Base-by-base conservation (phyloP, 2,888 invertebrate species). In the Suillia variegata region DNA sequence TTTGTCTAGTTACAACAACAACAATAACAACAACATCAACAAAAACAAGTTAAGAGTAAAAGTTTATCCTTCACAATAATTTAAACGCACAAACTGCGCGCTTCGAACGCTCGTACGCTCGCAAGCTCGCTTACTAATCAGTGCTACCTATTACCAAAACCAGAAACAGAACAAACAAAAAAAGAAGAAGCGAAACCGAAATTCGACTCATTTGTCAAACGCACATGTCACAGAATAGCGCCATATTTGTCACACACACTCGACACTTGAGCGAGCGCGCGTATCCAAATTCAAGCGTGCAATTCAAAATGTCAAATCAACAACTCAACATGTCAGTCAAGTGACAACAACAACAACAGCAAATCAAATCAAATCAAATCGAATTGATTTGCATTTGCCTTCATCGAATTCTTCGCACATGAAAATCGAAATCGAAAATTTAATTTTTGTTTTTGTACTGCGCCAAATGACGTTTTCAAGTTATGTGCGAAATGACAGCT, bases 261-360 rank as follows among this genome's bases (percentile, higher is more conserved):
- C 12, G 20, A 10, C 51, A 38, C 38, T 38, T 38, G n/a, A 10
- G n/a, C n/a, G n/a, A n/a, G n/a, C n/a, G n/a, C n/a, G n/a, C n/a
- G n/a, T n/a, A n/a, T n/a, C n/a, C n/a, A 31, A 51, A 33, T 10
- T 51, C 17, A 15, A 13, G 38, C 38, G 13, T 13, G 38, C 38
- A 10, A 38, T n/a, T 26, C 26, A 26, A 5, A 51, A 51, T 33
- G 26, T 33, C 51, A 33, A 2, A 18, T 51, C 49, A 49, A 49
- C 26, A 50, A 34, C 34, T 31, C 31, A 13, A 2, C 26, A 24
- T 50, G 34, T 34, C 34, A 17, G 12, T 52, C 34, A 52, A 34
- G 33, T 52, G 34, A 52, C 34, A 24, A 15, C 34, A 52, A 52
- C 20, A 52, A 52, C 21, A 20, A 34, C 21, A 17, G 18, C 38